A percentile compares a stretch with the other conserved stretches of the same genome.
Evolutionary conservation across 2,113 vertebrate genomes (phyloP).

Genomic region (Psittacara wagleri): DNA sequence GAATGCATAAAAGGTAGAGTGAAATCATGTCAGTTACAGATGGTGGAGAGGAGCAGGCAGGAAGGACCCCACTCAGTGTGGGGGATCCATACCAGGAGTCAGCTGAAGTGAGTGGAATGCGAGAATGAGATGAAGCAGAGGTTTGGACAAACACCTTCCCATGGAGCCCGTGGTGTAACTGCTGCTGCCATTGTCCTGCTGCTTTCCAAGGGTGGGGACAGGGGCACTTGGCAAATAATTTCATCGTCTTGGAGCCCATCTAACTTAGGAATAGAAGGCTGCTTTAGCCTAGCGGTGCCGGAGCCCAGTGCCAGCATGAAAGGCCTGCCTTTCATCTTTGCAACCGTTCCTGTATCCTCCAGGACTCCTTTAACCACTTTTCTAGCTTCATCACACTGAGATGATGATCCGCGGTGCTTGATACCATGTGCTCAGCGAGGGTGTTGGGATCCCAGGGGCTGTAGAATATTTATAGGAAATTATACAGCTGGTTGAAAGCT

Average conservation of each 20-base stretch:
- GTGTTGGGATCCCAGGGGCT: background rate
- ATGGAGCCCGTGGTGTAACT: background rate
- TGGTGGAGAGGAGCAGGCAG: background rate
- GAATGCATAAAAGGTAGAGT: background rate
- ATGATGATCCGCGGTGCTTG: background rate
- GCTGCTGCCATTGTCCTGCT: background rate
- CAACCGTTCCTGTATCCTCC: background rate
- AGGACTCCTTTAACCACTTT: background rate
- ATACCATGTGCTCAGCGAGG: fast-evolving
- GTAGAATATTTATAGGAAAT: background rate
- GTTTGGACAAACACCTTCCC: background rate
- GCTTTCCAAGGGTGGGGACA: background rate
- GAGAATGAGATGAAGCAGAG: background rate
- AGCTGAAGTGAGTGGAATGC: background rate
- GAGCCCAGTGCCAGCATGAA: fast-evolving
- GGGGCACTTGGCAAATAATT: background rate
- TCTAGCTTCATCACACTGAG: background rate
- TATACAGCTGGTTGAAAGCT: background rate
- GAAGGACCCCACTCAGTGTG: fast-evolving
- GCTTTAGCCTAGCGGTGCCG: background rate
- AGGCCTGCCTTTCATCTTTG: background rate
- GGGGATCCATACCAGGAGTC: background rate
- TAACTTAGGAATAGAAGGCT: background rate
- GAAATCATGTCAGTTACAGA: background rate
- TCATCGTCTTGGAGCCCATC: background rate